These are phyloP conservation scores for Acanthiza pusilla DNA, from an alignment of 2,797 vertebrate species.

Conservation along the genomic window DNA sequence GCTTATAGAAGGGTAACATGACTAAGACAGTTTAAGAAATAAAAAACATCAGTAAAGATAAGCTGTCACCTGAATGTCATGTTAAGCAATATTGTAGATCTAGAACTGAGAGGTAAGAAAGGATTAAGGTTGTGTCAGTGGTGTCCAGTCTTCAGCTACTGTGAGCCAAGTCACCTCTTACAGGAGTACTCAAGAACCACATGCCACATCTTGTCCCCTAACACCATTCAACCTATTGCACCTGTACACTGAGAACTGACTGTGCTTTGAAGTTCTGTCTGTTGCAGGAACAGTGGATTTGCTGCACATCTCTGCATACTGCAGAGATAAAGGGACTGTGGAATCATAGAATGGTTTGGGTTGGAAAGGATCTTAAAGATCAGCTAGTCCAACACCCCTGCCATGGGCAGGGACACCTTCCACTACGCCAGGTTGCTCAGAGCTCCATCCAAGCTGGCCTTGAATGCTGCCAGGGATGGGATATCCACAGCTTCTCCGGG, in stretches of 20 bases:
- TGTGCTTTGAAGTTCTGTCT: not conserved
- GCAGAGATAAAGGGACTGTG: not conserved
- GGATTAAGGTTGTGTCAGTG: not conserved
- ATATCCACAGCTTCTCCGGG: not conserved
- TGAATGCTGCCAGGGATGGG: not conserved
- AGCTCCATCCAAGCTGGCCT: not conserved
- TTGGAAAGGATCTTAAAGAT: not conserved
- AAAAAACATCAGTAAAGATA: not conserved
- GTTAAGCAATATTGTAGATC: not conserved
- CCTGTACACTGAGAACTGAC: not conserved
- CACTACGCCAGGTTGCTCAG: not conserved
- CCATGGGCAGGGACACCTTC: not conserved
- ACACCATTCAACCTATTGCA: too few relatives aligned
- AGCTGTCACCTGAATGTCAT: not conserved
- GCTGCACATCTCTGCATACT: not conserved
- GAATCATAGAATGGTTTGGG: not conserved
- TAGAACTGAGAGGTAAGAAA: not conserved
- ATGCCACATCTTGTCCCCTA: not conserved
- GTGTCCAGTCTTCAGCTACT: not conserved
- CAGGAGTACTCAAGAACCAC: too few relatives aligned
- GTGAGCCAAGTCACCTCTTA: not conserved
- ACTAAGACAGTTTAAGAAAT: not conserved
- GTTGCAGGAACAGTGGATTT: not conserved
- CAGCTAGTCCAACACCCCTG: not conserved
- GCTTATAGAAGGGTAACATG: not conserved